phyloP scores from a whole-genome alignment of 2,113 vertebrate genomes.

The Dipodomys merriami region DNA sequence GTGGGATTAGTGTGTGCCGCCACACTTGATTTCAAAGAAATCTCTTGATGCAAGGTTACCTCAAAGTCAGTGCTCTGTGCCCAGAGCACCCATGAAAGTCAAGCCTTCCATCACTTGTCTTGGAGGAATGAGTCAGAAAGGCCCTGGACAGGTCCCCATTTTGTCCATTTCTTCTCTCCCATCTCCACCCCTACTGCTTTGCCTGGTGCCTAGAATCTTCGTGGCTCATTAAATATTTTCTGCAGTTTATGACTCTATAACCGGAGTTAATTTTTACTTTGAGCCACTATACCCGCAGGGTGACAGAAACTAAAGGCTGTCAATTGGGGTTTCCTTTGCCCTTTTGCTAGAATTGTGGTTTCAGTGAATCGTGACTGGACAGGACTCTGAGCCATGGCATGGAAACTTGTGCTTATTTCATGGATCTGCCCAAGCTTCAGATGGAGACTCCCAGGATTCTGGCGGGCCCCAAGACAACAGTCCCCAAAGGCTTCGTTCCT shows the following conservation, averaged over 20 bases:
- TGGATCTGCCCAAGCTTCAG: not conserved
- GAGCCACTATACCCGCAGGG: not conserved
- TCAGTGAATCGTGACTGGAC: not conserved
- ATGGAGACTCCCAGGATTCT: not conserved
- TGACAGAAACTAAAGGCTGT: not conserved
- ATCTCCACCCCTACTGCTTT: not conserved
- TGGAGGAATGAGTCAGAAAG: not conserved
- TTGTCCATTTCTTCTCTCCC: not conserved
- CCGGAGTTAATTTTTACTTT: slow-evolving; percentile 29
- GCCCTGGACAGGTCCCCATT: not conserved
- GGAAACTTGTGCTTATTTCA: not conserved
- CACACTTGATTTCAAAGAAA: not conserved
- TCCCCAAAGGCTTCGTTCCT: not conserved
- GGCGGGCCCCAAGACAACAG: not conserved
- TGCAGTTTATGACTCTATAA: not conserved
- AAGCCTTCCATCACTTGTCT: not conserved
- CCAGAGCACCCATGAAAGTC: not conserved
- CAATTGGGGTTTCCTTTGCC: not conserved
- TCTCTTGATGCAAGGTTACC: not conserved
- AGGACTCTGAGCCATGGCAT: not conserved
- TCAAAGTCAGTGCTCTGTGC: not conserved
- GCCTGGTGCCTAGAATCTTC: not conserved
- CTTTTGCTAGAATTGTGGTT: not conserved
- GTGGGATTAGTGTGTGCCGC: not conserved
- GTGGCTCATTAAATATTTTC: not conserved